phyloP scores from a whole-genome alignment of 2,888 invertebrate species.

The Conomelus anceps region DNA sequence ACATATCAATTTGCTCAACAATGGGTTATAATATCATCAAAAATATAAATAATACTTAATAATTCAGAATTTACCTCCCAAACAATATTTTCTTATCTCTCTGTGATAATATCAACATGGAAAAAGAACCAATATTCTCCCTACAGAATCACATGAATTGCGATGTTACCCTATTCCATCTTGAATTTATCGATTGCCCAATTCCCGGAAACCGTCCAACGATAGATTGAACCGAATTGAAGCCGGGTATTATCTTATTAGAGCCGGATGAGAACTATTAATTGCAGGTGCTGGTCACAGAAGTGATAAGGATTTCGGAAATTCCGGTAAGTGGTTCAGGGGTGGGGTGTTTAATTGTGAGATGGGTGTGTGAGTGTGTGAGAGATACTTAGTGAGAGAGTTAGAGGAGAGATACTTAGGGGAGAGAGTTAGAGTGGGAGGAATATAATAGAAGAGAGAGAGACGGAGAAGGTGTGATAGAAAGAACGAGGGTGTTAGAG shows the following conservation, averaged over 20 bases:
- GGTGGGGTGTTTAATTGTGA: not conserved
- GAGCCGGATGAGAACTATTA: not conserved
- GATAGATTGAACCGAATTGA: not conserved
- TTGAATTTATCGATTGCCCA: not conserved
- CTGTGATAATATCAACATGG: not conserved
- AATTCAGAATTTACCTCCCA: too few relatives aligned
- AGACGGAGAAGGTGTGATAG: too few relatives aligned
- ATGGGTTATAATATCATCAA: too few relatives aligned
- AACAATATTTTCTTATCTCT: too few relatives aligned
- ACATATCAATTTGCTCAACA: too few relatives aligned
- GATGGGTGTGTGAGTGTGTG: not conserved
- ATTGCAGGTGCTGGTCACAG: not conserved
- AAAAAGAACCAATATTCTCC: not conserved
- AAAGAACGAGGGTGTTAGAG: too few relatives aligned
- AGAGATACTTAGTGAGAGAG: too few relatives aligned
- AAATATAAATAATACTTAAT: too few relatives aligned
- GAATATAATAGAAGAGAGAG: too few relatives aligned
- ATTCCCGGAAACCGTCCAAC: not conserved
- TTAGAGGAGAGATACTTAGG: too few relatives aligned
- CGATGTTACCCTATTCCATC: not conserved
- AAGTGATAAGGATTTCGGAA: not conserved
- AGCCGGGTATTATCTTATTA: not conserved
- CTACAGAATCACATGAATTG: not conserved
- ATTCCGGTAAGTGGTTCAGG: not conserved
- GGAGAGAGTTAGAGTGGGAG: too few relatives aligned